Evolutionary conservation across 2,888 invertebrate species (phyloP), one percentile per base, ranked within the genome.

Genomic region (Melipona beecheii): DNA sequence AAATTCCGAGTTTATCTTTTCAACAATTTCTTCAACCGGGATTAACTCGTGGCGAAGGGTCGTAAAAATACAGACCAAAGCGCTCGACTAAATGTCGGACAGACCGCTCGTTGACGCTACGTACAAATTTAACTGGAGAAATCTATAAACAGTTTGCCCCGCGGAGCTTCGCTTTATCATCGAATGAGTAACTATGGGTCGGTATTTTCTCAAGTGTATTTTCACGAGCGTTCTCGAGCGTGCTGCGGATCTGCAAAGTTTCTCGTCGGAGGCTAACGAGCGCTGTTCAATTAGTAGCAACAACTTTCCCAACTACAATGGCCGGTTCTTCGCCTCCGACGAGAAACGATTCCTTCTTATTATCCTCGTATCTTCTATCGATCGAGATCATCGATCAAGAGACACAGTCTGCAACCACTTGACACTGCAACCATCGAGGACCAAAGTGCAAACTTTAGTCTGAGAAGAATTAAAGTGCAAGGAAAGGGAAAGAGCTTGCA

Each of bases 151-250:
- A 27, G 43, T 43, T 27, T 17, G 13, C 62, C 17, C 54, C n/a
- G 36, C 11, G 19, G 27, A 43, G 78, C 31, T 78, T n/a, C 43
- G 21, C 60, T 60, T 66, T 72, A 81, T 78, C 68, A 68, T 49
- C 66, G 60, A 81, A 72, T 72, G 66, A 24, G 60, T 27, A 70
- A 50, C 69, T 52, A 56, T 36, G 77, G 71, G 54, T 71, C 76
- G 24, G 56, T 77, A 71, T 80, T 77, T 71, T 65, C 77, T 66
- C 77, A 58, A 78, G 80, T 60, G 71, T 43, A 69, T 19, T 49
- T 69, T 19, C 43, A 17, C 36, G 13, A 36, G 58, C 24, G 21
- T 79, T 70, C 62, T 54, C 43, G 54, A 54, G 50, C 24, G 11
- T 43, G 21, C 36, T 54, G 27, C 54, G 62, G 19, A 17, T 50